Evolutionary conservation across 2,888 invertebrate species (phyloP).

Genomic region (Tholera decimalis): DNA sequence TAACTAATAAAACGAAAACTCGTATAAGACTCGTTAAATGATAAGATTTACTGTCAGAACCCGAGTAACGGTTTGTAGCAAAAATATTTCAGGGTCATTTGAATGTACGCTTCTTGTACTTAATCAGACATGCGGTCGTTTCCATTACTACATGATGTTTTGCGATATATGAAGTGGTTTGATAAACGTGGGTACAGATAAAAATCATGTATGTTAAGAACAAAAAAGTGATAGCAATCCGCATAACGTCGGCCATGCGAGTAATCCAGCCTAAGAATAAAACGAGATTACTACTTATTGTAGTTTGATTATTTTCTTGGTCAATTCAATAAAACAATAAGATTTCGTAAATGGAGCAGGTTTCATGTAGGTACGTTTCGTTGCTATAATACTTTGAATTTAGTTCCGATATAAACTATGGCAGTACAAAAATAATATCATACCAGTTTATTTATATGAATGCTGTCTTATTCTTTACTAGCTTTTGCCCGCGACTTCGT

Average conservation of each 20-base stretch:
- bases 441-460: not conserved
- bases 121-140: conserved; percentile 21
- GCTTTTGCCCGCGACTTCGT: too few species aligned
- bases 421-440: not conserved
- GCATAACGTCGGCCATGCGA: not conserved
- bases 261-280: conserved; percentile 38
- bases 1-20: not conserved
- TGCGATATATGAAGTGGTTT: conserved; percentile 47
- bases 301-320: conserved; percentile 25
- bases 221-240: conserved; percentile 31
- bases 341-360: conserved; percentile 2
- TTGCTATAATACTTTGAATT: not conserved
- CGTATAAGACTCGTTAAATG: not conserved
- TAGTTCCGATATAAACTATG: not conserved
- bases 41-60: not conserved
- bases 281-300: conserved; percentile 49
- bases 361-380: not conserved
- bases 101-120: conserved; percentile 9
- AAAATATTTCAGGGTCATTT: conserved; percentile 19
- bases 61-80: conserved; percentile 7
- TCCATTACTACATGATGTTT: conserved; percentile 35
- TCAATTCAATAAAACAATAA: conserved; percentile 39
- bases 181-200: conserved; percentile 50
- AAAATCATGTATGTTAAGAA: conserved; percentile 26
- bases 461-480: not conserved